Percentiles rank a stretch among this genome's conserved stretches.
Evolutionary conservation across 1,140 invertebrate genomes (phyloP).

Genomic region (Idris sp.): DNA sequence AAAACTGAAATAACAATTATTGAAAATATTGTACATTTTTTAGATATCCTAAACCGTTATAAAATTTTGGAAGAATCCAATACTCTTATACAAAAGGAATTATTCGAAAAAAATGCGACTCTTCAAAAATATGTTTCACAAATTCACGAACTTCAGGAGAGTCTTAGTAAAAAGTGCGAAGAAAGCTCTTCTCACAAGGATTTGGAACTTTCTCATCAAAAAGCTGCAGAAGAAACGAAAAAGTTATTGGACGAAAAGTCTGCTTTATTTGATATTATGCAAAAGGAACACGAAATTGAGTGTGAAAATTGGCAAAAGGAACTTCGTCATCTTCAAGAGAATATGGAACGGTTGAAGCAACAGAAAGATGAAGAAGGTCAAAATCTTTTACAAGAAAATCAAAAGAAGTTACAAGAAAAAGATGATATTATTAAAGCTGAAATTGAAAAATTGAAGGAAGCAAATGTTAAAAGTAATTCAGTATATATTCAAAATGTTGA

Average conservation of each 20-base stretch:
- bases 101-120: slow-evolving; percentile 75
- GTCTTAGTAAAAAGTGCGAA: slow-evolving; percentile 77
- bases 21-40: no score
- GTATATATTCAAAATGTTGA: slow-evolving; percentile 60
- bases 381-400: slow-evolving; percentile 58
- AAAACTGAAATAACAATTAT: no score
- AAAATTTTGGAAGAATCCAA: slow-evolving; percentile 69
- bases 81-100: slow-evolving; percentile 64
- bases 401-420: slow-evolving; percentile 68
- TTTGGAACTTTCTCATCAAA: slow-evolving; percentile 73
- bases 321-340: slow-evolving; percentile 71
- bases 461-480: slow-evolving; percentile 64
- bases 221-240: slow-evolving; percentile 57
- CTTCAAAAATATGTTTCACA: slow-evolving; percentile 71
- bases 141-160: slow-evolving; percentile 77
- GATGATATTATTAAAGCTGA: slow-evolving; percentile 66
- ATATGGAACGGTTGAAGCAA: slow-evolving; percentile 64
- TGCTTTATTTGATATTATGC: slow-evolving; percentile 67
- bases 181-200: slow-evolving; percentile 77
- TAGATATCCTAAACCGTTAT: slow-evolving; percentile 34
- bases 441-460: slow-evolving; percentile 66
- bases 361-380: slow-evolving; percentile 61
- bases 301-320: slow-evolving; percentile 71
- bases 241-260: slow-evolving; percentile 67
- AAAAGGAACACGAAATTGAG: slow-evolving; percentile 68